These are phyloP conservation scores for Agrochola macilenta DNA, from an alignment of 2,888 invertebrate species.

Conservation along the genomic window DNA sequence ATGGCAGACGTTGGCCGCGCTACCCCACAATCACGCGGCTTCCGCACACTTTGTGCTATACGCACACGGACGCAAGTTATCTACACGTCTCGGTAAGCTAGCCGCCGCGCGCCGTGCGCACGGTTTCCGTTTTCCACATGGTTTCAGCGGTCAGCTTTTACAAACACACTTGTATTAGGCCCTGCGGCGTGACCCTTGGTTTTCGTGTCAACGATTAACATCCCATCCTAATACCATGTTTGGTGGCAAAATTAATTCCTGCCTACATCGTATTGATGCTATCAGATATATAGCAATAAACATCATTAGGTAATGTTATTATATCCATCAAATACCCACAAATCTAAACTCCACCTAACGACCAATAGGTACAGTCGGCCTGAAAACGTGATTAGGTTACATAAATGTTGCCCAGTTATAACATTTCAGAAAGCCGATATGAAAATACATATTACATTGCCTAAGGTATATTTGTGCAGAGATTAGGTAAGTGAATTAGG, in stretches of 20 bases:
- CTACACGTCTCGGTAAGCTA: slow-evolving; percentile 50
- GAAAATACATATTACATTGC: slow-evolving; percentile 32
- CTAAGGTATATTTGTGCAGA: slow-evolving; percentile 53
- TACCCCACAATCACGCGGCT: slow-evolving; percentile 73
- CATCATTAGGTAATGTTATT: not conserved
- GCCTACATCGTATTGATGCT: slow-evolving; percentile 5
- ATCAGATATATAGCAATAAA: not conserved
- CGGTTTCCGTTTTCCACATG: slow-evolving; percentile 69
- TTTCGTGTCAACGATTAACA: slow-evolving; percentile 47
- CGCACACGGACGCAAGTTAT: slow-evolving; percentile 37
- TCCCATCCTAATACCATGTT: slow-evolving; percentile 24
- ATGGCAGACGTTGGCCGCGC: slow-evolving; percentile 55
- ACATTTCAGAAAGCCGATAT: slow-evolving; percentile 35
- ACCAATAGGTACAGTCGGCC: slow-evolving; percentile 24
- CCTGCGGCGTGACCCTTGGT: slow-evolving; percentile 41
- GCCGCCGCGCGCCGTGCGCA: slow-evolving; percentile 33
- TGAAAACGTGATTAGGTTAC: slow-evolving; percentile 39
- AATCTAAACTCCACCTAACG: slow-evolving; percentile 27
- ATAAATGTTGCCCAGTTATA: slow-evolving; percentile 36
- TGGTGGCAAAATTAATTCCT: slow-evolving; percentile 14
- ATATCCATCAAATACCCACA: slow-evolving; percentile 11
- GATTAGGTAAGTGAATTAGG: slow-evolving; percentile 60
- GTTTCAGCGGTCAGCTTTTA: slow-evolving; percentile 65
- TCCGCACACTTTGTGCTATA: slow-evolving; percentile 63
- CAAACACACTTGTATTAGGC: slow-evolving; percentile 52